Evolutionary conservation across 2,888 invertebrate species (phyloP), one percentile per base, ranked within the genome.

Genomic region (Diogma glabrata): DNA sequence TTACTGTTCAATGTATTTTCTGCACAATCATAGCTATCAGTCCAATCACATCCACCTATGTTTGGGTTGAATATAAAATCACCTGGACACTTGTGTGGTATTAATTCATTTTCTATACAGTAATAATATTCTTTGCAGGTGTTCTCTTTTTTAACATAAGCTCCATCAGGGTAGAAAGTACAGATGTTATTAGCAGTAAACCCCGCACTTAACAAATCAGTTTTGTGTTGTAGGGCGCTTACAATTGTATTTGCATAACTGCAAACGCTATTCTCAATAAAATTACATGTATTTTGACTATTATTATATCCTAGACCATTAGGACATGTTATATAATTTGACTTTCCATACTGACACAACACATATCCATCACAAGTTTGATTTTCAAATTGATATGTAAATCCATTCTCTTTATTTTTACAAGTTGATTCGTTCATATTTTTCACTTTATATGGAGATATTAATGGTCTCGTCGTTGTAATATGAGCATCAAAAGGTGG

Each of bases 61-160:
- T 43, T 22, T 22, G 43, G 43, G 16, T 43, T 43, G n/a, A 43
- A 43, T 43, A 43, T 23, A 22, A 43, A 43, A 20, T 22, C 22
- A 22, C 14, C 43, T 8, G 43, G 43, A 43, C 43, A 43, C 14
- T 20, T 43, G 3, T 23, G 10, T n/a, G n/a, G 22, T 22, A 43
- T 22, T 14, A 43, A n/a, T 7, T 43, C 22, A 43, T 23, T 23
- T 22, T 22, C 20, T 22, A 22, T 23, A 22, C 43, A 43, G n/a
- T 43, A 43, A n/a, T 43, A 43, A 12, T 43, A 43, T 14, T 43
- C 43, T 20, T 9, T 43, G 14, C 43, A 43, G 7, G 43, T 22
- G 14, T 43, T 8, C 8, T 20, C 22, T 43, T n/a, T 5, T 43
- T 43, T 43, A 3, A 43, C 14, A 22, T 22, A 22, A 22, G 20